Conservation (phyloP, 2,888 invertebrate genomes). For the Subacronicta megacephala region DNA sequence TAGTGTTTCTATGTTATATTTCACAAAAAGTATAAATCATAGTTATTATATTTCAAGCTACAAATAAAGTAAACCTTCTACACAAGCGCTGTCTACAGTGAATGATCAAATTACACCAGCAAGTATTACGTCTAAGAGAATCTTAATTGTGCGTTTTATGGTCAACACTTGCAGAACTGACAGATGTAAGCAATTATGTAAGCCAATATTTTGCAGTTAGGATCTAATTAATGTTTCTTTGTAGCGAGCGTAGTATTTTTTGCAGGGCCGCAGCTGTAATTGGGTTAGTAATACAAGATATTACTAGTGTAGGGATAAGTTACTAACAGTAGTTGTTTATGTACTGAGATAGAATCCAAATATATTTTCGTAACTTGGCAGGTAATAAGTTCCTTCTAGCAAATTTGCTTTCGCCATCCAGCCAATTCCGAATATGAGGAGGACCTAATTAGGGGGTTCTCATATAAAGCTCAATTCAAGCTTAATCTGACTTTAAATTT, state of each 20-base stretch:
- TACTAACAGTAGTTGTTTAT: no score
- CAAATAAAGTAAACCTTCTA: slow-evolving; percentile 28
- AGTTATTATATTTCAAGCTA: no score
- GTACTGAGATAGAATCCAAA: no score
- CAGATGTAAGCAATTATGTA: slow-evolving; percentile 51
- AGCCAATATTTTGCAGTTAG: slow-evolving; percentile 27
- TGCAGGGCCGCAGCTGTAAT: slow-evolving; percentile 1
- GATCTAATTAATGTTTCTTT: slow-evolving; percentile 20
- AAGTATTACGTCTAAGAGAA: slow-evolving; percentile 47
- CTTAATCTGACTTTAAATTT: no score
- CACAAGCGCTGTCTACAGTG: slow-evolving; percentile 20
- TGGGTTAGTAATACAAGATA: slow-evolving; percentile 27
- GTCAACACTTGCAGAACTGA: slow-evolving; percentile 38
- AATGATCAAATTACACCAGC: slow-evolving; percentile 53
- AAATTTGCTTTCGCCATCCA: no score
- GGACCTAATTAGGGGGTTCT: no score
- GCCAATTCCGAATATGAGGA: no score
- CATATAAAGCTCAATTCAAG: no score
- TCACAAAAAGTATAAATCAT: no score
- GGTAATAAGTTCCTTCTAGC: no score
- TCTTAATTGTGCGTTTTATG: slow-evolving; percentile 45
- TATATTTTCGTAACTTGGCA: no score
- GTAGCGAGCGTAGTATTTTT: slow-evolving; percentile 6
- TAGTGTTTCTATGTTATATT: no score
- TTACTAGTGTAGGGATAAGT: not conserved